Evolutionary conservation across 2,888 invertebrate genomes (phyloP).

Genomic region (Teinopalpus imperialis): DNA sequence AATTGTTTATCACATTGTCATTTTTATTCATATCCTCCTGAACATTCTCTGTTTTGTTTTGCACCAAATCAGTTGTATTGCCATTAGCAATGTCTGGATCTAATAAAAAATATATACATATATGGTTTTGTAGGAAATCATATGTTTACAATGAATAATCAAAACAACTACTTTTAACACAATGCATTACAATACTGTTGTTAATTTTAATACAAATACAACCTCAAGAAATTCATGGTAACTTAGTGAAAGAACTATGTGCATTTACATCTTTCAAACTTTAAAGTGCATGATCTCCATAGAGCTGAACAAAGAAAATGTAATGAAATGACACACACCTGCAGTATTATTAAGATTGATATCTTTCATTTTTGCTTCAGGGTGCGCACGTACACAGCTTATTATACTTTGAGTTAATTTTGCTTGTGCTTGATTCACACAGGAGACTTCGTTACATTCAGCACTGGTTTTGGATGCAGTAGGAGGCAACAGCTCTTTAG

Average conservation of each 20-base stretch:
- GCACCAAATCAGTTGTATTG: conserved; percentile 51
- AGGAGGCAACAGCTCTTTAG: conserved; percentile 57
- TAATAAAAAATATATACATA: conserved; percentile 32
- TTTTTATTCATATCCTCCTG: conserved; percentile 72
- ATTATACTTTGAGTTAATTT: conserved; percentile 72
- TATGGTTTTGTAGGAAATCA: too few species aligned
- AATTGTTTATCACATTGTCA: conserved; percentile 64
- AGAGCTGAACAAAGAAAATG: too few species aligned
- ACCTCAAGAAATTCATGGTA: too few species aligned
- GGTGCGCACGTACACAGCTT: conserved; percentile 59
- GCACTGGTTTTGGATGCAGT: conserved; percentile 34
- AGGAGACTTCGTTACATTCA: conserved; percentile 53
- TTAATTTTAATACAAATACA: too few species aligned
- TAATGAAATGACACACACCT: conserved; percentile 47
- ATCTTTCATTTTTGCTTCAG: conserved; percentile 74
- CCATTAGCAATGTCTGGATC: conserved; percentile 72
- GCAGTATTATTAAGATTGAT: conserved; percentile 68
- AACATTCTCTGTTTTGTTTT: conserved; percentile 52
- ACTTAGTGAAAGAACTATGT: too few species aligned
- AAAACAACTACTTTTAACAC: too few species aligned
- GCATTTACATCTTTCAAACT: too few species aligned
- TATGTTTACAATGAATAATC: too few species aligned
- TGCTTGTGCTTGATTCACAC: conserved; percentile 70
- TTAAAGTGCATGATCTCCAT: too few species aligned
- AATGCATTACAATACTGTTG: too few species aligned